Conservation (phyloP, 2,888 invertebrate species). For the Oligia latruncula region DNA sequence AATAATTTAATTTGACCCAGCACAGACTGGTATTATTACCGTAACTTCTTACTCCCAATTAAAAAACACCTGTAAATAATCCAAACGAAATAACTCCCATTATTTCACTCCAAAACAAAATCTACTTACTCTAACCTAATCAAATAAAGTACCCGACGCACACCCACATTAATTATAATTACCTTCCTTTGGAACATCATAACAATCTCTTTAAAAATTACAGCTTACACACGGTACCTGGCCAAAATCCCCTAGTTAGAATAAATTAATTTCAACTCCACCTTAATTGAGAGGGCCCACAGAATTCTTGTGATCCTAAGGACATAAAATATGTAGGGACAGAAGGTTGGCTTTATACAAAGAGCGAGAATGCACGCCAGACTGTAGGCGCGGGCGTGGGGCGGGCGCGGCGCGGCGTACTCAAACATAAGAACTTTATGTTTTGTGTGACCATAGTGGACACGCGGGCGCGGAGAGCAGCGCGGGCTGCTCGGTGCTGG, state of each 20-base stretch:
- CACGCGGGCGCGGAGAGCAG: too few species aligned
- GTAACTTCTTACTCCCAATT: neutral
- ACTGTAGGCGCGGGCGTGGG: too few species aligned
- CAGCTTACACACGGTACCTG: constrained; percentile 61
- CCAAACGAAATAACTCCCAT: neutral
- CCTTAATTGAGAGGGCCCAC: constrained; percentile 81
- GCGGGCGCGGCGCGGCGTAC: too few species aligned
- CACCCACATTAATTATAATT: constrained; percentile 59
- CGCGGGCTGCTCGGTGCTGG: too few species aligned
- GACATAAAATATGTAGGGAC: neutral
- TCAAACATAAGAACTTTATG: too few species aligned
- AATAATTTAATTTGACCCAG: too few species aligned
- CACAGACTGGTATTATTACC: too few species aligned
- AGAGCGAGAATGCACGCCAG: too few species aligned
- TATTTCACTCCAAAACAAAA: constrained; percentile 15
- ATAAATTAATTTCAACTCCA: constrained; percentile 84
- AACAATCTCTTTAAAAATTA: constrained; percentile 61
- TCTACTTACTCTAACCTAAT: constrained; percentile 31
- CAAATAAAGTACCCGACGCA: constrained; percentile 36
- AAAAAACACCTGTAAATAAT: neutral
- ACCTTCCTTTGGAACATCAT: constrained; percentile 47
- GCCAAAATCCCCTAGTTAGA: constrained; percentile 74
- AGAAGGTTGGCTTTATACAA: constrained; percentile 15
- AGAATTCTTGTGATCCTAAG: constrained; percentile 75
- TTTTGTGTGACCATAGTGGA: too few species aligned